Evolutionary conservation across 2,888 invertebrate species (phyloP).

Genomic region (Microplitis manilae): DNA sequence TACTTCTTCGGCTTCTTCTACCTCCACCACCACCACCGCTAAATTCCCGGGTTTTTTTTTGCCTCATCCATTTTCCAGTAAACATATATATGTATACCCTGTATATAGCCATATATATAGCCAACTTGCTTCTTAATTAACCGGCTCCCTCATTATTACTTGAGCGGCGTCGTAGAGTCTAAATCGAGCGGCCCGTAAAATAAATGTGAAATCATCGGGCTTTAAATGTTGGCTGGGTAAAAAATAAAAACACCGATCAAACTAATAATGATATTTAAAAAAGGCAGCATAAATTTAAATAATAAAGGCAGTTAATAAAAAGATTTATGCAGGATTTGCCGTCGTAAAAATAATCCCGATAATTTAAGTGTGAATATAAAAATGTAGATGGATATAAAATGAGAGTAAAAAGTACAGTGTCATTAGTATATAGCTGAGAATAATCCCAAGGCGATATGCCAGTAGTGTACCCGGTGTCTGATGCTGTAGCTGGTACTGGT

Average conservation of each 20-base stretch:
- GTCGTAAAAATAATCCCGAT: neutral
- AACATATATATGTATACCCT: no score
- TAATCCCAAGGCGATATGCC: slow-evolving; percentile 18
- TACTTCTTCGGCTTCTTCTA: neutral
- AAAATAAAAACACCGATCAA: neutral
- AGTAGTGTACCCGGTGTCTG: slow-evolving; percentile 13
- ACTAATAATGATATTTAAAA: neutral
- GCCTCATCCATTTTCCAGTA: neutral
- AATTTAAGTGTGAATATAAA: slow-evolving; percentile 1
- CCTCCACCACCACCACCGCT: neutral
- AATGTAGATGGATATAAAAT: slow-evolving; percentile 1
- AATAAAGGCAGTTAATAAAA: neutral
- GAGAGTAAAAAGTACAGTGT: neutral
- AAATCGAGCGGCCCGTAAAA: neutral
- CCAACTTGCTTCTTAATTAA: neutral
- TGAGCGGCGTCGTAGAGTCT: neutral
- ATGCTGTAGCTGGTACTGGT: neutral
- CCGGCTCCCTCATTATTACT: neutral
- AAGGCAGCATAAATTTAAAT: neutral
- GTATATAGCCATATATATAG: no score
- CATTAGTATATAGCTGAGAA: neutral
- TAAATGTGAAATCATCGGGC: neutral
- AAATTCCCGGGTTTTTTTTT: neutral
- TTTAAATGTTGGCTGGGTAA: neutral
- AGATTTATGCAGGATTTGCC: neutral